Conservation (phyloP, 2,113 vertebrate genomes). For the human (Homo sapiens) region GRCh38 chr11:133805001-133805500, state of each 20-base stretch:
- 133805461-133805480: background rate
- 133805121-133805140: background rate
- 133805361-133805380: background rate
- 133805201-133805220: background rate
- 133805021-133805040: no score
- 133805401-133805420: background rate
- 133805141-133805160: background rate
- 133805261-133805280: background rate
- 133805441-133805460: background rate
- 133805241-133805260: background rate
- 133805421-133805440: background rate
- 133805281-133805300: background rate
- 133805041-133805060: background rate
- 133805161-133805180: background rate
- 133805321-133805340: slow-evolving; percentile 8
- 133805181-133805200: background rate
- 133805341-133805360: background rate
- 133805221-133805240: background rate
- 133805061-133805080: background rate
- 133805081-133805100: background rate
- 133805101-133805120: slow-evolving; percentile 7
- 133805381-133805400: slow-evolving; percentile 28
- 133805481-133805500: background rate
- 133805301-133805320: slow-evolving; percentile 7
- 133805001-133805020: no score